phyloP scores from a whole-genome alignment of 2,113 vertebrate genomes.

The Oreochromis niloticus region DNA sequence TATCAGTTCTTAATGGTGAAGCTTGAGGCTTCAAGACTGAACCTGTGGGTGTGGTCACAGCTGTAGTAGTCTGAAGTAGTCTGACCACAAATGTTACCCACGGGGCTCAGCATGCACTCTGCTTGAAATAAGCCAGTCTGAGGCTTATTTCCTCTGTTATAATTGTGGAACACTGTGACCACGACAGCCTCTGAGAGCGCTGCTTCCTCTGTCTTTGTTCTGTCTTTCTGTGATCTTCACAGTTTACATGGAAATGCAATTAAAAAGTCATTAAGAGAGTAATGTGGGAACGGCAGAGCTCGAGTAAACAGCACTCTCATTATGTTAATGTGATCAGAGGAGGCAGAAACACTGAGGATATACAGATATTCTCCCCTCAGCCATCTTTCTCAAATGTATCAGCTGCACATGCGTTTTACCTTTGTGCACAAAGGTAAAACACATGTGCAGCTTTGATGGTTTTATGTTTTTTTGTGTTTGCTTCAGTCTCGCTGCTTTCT shows the following conservation, averaged over 20 bases:
- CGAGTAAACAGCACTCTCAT: not conserved
- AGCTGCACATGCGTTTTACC: not conserved
- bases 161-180: not conserved
- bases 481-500: not conserved
- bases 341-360: not conserved
- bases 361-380: not conserved
- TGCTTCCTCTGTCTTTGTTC: not conserved
- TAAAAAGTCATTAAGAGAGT: not conserved
- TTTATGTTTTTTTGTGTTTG: not conserved
- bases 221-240: not conserved
- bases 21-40: not conserved
- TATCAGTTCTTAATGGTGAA: not conserved
- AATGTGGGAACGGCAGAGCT: not conserved
- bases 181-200: not conserved
- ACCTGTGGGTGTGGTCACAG: not conserved
- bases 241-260: not conserved
- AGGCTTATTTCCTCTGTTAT: not conserved
- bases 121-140: not conserved
- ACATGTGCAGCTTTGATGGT: not conserved
- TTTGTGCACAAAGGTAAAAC: not conserved
- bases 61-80: not conserved
- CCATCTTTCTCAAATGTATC: not conserved
- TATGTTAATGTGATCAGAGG: not conserved
- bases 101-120: not conserved
- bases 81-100: not conserved